Conservation (phyloP, 1,140 invertebrate genomes). For the Apolygus lucorum region DNA sequence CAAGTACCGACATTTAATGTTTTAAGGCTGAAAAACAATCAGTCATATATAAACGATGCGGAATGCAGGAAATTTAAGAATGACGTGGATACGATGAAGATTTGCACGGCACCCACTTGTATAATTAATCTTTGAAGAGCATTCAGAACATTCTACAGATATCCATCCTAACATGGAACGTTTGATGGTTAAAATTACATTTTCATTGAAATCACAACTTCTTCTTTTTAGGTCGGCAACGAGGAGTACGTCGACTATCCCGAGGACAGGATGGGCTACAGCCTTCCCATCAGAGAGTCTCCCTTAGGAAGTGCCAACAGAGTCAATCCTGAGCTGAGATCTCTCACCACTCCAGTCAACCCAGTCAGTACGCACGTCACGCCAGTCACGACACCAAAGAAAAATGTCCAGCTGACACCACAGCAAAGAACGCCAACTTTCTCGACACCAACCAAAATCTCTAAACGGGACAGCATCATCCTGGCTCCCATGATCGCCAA, state of each 20-base stretch:
- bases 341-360: slow-evolving; percentile 6
- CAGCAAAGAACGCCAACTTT: neutral
- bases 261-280: slow-evolving; percentile 22
- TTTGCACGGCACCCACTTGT: too few species aligned
- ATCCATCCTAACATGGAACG: too few species aligned
- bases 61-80: too few species aligned
- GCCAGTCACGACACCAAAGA: neutral
- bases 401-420: neutral
- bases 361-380: neutral
- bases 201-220: too few species aligned
- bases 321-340: neutral
- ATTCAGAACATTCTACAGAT: too few species aligned
- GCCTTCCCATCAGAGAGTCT: slow-evolving; percentile 10
- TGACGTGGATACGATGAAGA: too few species aligned
- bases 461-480: slow-evolving; percentile 13
- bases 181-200: too few species aligned
- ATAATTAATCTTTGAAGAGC: too few species aligned
- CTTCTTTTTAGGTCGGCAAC: slow-evolving; percentile 3
- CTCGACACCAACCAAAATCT: slow-evolving; percentile 20
- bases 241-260: slow-evolving; percentile 26
- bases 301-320: slow-evolving; percentile 16
- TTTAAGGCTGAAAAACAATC: too few species aligned
- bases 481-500: slow-evolving; percentile 24
- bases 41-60: too few species aligned
- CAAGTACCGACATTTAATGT: too few species aligned